These are phyloP conservation scores for Smittia aterrima DNA, from an alignment of 2,888 invertebrate genomes.

Conservation along the genomic window DNA sequence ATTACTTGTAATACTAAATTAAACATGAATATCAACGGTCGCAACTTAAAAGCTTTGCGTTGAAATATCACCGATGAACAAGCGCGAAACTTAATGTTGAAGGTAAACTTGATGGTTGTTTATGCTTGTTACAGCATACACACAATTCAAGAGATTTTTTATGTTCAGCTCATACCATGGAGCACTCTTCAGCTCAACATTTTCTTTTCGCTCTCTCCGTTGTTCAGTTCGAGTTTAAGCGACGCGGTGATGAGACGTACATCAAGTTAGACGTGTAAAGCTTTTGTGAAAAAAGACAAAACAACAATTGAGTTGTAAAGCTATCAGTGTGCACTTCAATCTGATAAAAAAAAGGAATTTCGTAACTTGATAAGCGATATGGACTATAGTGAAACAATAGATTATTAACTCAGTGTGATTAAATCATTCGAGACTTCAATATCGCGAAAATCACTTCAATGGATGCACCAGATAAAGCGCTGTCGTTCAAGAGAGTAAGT, in stretches of 20 bases:
- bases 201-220: conserved; percentile 6
- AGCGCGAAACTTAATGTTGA: background rate
- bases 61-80: background rate
- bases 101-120: background rate
- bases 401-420: background rate
- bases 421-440: background rate
- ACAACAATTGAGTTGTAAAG: background rate
- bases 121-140: background rate
- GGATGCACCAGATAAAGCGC: conserved; percentile 38
- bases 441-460: background rate
- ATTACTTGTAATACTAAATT: no score
- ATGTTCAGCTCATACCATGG: background rate
- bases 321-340: background rate
- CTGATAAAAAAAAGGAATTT: background rate
- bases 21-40: no score
- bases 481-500: conserved; percentile 34
- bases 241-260: background rate
- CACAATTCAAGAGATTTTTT: background rate
- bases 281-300: background rate
- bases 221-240: background rate
- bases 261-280: background rate
- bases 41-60: no score
- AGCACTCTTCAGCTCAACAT: background rate
- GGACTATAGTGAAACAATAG: background rate
- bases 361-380: background rate